phyloP scores from a whole-genome alignment of 1,140 invertebrate genomes.

The Drosophila tani region DNA sequence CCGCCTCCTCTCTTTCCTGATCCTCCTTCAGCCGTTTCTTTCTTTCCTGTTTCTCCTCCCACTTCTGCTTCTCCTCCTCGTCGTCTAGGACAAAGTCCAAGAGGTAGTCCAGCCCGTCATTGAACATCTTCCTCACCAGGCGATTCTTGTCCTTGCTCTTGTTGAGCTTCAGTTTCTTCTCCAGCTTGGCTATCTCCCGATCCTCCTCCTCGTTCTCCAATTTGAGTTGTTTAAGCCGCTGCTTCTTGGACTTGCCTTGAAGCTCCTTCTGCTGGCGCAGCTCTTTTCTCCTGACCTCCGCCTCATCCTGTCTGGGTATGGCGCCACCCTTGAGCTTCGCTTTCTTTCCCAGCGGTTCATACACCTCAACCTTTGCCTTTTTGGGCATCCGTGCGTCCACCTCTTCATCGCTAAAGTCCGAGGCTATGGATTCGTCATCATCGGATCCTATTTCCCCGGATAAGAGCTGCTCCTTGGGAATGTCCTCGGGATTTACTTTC shows the following conservation, averaged over 20 bases:
- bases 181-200: conserved; percentile 91
- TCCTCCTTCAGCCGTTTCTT: conserved; percentile 68
- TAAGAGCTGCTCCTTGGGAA: conserved; percentile 58
- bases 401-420: conserved; percentile 81
- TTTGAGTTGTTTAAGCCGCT: conserved; percentile 88
- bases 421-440: conserved; percentile 79
- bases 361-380: conserved; percentile 35
- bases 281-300: conserved; percentile 80
- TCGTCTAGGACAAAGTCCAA: conserved; percentile 92
- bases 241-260: conserved; percentile 86
- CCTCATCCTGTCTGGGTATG: conserved; percentile 67
- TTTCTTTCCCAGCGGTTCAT: conserved; percentile 38
- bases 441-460: conserved; percentile 61
- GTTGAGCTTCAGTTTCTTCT: conserved; percentile 94
- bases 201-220: conserved; percentile 93
- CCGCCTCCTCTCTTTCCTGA: conserved; percentile 62
- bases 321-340: conserved; percentile 35
- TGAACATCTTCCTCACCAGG: conserved; percentile 90
- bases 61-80: conserved; percentile 87
- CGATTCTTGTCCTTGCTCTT: conserved; percentile 89
- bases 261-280: conserved; percentile 85
- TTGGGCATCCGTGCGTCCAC: conserved; percentile 58
- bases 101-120: conserved; percentile 96
- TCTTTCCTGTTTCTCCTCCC: conserved; percentile 66
- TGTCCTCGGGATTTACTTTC: conserved; percentile 59